Evolutionary conservation across 2,888 invertebrate genomes (phyloP).

Genomic region (Drosophila basisetae): DNA sequence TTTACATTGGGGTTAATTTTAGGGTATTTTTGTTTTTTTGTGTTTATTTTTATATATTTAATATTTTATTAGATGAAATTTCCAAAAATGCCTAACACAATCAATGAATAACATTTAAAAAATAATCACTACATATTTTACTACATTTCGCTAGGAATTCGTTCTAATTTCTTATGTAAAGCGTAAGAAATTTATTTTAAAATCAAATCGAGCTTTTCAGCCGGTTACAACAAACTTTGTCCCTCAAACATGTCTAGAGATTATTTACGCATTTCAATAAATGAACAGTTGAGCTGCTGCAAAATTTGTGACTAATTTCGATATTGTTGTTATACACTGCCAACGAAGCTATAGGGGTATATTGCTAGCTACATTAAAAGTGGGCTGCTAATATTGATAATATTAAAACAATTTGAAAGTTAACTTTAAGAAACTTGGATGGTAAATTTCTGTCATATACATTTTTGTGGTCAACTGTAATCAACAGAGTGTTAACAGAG

Average conservation of each 20-base stretch:
- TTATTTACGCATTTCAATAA: not conserved
- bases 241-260: not conserved
- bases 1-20: not conserved
- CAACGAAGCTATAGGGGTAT: not conserved
- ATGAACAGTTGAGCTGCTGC: not conserved
- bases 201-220: not conserved
- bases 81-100: not conserved
- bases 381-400: not conserved
- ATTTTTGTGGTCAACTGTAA: not conserved
- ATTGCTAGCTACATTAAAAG: not conserved
- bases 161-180: not conserved
- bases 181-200: not conserved
- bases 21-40: no score
- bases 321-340: not conserved
- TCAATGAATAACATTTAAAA: not conserved
- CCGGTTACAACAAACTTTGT: not conserved
- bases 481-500: not conserved
- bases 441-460: not conserved
- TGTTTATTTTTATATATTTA: not conserved
- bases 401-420: not conserved
- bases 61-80: not conserved
- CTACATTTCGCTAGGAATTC: not conserved
- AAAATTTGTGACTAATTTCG: not conserved
- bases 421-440: not conserved
- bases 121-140: not conserved